These are phyloP conservation scores for Neolamprologus longior DNA, from an alignment of 2,113 vertebrate species.

Conservation along the genomic window DNA sequence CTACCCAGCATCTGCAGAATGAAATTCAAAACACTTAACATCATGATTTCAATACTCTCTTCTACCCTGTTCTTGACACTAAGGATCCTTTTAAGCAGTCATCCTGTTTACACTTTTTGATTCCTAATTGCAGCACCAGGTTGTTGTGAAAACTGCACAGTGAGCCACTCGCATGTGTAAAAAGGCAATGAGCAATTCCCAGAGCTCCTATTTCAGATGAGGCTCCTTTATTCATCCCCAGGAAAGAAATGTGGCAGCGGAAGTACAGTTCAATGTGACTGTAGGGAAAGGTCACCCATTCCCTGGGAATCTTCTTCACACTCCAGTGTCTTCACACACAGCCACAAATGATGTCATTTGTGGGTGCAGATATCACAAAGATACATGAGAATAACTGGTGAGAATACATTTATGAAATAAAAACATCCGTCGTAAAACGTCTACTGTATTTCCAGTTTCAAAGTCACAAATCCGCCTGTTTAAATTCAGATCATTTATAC, in stretches of 20 bases:
- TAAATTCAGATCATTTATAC: not conserved
- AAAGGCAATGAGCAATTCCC: constrained; percentile 42
- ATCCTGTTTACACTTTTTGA: not conserved
- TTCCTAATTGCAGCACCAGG: constrained; percentile 10
- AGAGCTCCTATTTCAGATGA: constrained; percentile 49
- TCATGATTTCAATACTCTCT: not conserved
- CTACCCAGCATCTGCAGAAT: not conserved
- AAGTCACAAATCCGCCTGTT: not conserved
- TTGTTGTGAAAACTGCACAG: constrained; percentile 43
- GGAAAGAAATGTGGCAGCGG: not conserved
- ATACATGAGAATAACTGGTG: not conserved
- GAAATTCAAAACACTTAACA: not conserved
- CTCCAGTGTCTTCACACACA: constrained; percentile 23
- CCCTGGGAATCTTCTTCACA: constrained; percentile 31
- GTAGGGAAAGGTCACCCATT: constrained; percentile 37
- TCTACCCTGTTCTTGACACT: not conserved
- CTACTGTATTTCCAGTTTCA: not conserved
- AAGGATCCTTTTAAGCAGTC: not conserved
- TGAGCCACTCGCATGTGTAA: not conserved
- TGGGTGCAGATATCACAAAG: not conserved
- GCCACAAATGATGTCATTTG: constrained; percentile 11
- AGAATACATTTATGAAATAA: not conserved
- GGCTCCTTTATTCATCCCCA: constrained; percentile 39
- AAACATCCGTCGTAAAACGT: not conserved
- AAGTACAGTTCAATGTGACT: constrained; percentile 38